Evolutionary conservation across 2,888 invertebrate species (phyloP).

Genomic region (Acronicta aceris): DNA sequence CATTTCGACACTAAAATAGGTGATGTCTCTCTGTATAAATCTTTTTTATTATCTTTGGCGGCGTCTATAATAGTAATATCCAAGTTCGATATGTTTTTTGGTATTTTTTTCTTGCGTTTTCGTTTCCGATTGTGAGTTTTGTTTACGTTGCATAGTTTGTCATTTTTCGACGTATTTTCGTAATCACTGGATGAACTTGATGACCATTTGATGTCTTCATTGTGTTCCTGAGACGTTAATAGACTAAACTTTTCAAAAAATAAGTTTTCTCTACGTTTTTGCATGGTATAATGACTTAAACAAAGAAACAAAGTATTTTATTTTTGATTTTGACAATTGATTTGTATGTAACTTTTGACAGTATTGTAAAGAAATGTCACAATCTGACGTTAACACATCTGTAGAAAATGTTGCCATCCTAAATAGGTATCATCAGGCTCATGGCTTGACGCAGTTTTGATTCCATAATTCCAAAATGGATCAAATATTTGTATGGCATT

Average conservation of each 20-base stretch:
- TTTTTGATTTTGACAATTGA: no score
- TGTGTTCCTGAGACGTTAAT: conserved; percentile 76
- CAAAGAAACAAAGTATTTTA: no score
- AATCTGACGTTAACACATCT: no score
- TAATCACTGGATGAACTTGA: conserved; percentile 79
- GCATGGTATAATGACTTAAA: conserved; percentile 57
- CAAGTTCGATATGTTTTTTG: conserved; percentile 72
- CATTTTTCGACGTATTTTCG: conserved; percentile 61
- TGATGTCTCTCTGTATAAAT: conserved; percentile 52
- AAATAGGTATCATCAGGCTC: no score
- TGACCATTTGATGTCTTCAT: conserved; percentile 80
- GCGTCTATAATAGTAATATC: conserved; percentile 69
- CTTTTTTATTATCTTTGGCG: conserved; percentile 46
- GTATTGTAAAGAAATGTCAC: no score
- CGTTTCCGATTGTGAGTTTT: conserved; percentile 64
- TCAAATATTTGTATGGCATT: no score
- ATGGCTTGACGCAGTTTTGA: no score
- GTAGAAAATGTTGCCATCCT: no score
- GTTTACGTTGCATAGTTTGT: conserved; percentile 47
- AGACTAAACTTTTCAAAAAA: conserved; percentile 74
- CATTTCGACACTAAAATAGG: conserved; percentile 57
- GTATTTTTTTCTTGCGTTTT: conserved; percentile 72
- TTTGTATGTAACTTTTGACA: no score
- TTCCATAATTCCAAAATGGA: no score
- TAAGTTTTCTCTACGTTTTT: conserved; percentile 69